Evolutionary conservation across 2,797 vertebrate genomes (phyloP), one percentile per base, ranked within the genome.

Genomic region (Hybognathus amarus): DNA sequence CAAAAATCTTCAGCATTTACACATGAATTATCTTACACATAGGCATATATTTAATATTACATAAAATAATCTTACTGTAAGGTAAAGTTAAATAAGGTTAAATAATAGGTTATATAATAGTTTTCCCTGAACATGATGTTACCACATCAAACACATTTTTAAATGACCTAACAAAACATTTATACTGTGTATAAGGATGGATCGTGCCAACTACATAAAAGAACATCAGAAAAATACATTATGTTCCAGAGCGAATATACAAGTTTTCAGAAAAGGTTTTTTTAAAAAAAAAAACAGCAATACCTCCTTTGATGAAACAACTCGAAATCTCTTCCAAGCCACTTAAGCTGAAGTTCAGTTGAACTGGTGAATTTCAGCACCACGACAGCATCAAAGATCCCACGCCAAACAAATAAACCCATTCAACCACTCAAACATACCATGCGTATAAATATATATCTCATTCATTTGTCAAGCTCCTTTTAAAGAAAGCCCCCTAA

Each of bases 281-380:
- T 22, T 30, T 30, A 30, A 30, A 20, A 33, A 27, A 30, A 30
- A 20, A 33, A 27, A 12, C 9, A 2, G 8, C 42, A 50, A 36
- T 24, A n/a, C 40, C 17, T 56, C 24, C 17, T 50, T 71, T 33
- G 12, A 36, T 20, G 2, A 50, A 61, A 71, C 42, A 64, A 50
- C 56, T 36, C 24, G 68, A 73, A 73, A 73, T 50, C 69, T 64
- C 75, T 52, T 18, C 15, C 17, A 4, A 74, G 20, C 42, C 59
- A 66, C 80, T 66, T 40, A 10, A 50, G 68, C 15, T 71, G 4
- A 64, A 27, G 42, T 73, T 73, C 8, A 80, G 56, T n/a, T 17
- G 20, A 6, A 36, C 30, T 22, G 10, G n/a, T 54, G 12, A 67
- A 22, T 71, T 90, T 89, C 91, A 94, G 90, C 38, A 92, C 91